These are phyloP conservation scores for Nettapus auritus DNA, from an alignment of 2,113 vertebrate genomes.

Conservation along the genomic window DNA sequence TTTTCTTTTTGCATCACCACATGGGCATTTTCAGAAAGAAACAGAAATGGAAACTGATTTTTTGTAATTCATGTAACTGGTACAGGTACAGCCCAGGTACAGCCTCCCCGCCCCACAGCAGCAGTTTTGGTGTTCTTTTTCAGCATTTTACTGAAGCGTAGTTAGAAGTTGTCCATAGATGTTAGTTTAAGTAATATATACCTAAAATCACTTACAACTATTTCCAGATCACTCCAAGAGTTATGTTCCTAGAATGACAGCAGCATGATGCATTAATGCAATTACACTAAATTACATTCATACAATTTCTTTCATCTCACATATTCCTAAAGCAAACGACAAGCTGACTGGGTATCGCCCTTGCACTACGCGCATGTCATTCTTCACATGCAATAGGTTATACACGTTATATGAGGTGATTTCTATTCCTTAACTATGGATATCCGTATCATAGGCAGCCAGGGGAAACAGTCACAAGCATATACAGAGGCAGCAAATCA, in stretches of 20 bases:
- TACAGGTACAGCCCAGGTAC: rapidly evolving
- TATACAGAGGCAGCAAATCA: background rate
- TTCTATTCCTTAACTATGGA: background rate
- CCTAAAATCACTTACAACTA: background rate
- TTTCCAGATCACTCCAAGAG: background rate
- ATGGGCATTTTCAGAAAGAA: background rate
- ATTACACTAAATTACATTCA: background rate
- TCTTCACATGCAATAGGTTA: background rate
- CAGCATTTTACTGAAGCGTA: background rate
- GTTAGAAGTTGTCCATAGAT: background rate
- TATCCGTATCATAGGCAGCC: background rate
- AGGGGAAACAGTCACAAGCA: background rate
- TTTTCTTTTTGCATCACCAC: background rate
- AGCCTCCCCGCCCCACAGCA: background rate
- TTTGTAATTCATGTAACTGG: background rate
- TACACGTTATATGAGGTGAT: background rate
- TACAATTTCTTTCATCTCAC: background rate
- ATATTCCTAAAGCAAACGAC: background rate
- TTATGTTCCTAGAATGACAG: background rate
- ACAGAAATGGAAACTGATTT: background rate
- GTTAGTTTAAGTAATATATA: background rate
- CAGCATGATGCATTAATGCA: background rate
- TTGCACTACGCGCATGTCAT: background rate
- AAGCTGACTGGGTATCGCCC: background rate
- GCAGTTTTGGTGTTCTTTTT: background rate